Evolutionary conservation across 64 coral and sea anemone species (phyloP).

Genomic region (Stichodactyla mertensii): DNA sequence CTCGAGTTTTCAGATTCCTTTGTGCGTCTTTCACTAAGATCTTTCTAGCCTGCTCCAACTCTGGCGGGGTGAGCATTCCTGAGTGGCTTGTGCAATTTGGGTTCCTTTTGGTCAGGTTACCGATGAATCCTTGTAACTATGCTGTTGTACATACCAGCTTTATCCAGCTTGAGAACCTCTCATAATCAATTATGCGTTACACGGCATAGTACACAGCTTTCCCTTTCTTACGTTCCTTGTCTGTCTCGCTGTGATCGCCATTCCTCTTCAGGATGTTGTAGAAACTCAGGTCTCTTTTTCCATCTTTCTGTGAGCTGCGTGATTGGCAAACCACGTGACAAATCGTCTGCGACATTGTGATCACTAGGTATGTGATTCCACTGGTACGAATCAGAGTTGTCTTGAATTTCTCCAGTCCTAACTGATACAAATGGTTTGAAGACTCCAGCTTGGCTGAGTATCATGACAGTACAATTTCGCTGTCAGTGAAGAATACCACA

Average conservation of each 20-base stretch:
- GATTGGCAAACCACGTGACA: slow-evolving; percentile 31
- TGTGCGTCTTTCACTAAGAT: slow-evolving; percentile 3
- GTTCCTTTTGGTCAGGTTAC: slow-evolving; percentile 29
- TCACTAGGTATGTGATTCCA: slow-evolving; percentile 38
- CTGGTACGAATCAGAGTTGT: slow-evolving; percentile 21
- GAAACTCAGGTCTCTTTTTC: slow-evolving; percentile 29
- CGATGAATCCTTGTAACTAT: slow-evolving; percentile 13
- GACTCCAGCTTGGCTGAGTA: slow-evolving; percentile 10
- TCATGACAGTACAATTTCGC: slow-evolving; percentile 26
- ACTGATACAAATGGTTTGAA: slow-evolving; percentile 33
- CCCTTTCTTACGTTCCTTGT: not conserved
- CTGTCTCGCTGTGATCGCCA: slow-evolving; percentile 7
- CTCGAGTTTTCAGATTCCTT: not conserved
- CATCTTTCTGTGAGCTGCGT: slow-evolving; percentile 33
- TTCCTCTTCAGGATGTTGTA: slow-evolving; percentile 20
- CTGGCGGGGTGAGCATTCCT: slow-evolving; percentile 33
- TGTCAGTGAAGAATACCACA: slow-evolving; percentile 31
- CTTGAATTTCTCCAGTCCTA: slow-evolving; percentile 25
- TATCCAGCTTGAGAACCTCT: slow-evolving; percentile 36
- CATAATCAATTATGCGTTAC: slow-evolving; percentile 6
- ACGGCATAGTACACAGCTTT: not conserved
- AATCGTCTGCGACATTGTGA: slow-evolving; percentile 32
- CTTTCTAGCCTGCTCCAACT: slow-evolving; percentile 15
- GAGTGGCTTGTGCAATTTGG: not conserved
- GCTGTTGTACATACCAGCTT: slow-evolving; percentile 32